A percentile compares a stretch with the other conserved stretches of the same genome.
Evolutionary conservation across 2,113 vertebrate species (phyloP).

Genomic region (Phrynosoma platyrhinos): DNA sequence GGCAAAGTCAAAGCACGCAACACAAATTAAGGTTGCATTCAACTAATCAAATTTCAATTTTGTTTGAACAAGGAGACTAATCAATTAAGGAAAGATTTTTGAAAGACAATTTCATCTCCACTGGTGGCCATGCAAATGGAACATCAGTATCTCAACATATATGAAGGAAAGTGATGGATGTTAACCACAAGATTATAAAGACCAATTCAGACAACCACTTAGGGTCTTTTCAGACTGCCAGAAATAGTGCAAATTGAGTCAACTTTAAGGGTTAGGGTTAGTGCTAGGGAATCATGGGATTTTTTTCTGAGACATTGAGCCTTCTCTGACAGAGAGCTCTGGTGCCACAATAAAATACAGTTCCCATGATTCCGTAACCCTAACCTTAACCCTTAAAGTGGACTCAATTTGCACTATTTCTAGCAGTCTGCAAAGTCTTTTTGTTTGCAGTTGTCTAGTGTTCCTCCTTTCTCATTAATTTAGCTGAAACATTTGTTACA

Average conservation of each 20-base stretch:
- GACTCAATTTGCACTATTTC: too few species aligned
- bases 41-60: slow-evolving; percentile 22
- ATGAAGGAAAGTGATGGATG: not conserved
- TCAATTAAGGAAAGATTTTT: slow-evolving; percentile 9
- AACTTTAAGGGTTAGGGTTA: too few species aligned
- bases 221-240: too few species aligned
- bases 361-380: too few species aligned
- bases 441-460: not conserved
- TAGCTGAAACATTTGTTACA: not conserved
- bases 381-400: too few species aligned
- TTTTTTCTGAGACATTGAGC: too few species aligned
- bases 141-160: not conserved
- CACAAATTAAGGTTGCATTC: slow-evolving; percentile 19
- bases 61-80: slow-evolving; percentile 15
- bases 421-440: too few species aligned
- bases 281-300: too few species aligned
- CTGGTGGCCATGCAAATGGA: not conserved
- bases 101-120: not conserved
- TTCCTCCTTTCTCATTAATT: not conserved
- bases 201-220: not conserved
- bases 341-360: too few species aligned
- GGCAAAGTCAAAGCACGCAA: slow-evolving; percentile 12
- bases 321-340: too few species aligned
- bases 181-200: not conserved
- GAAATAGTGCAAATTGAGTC: too few species aligned